Evolutionary conservation across 2,113 vertebrate genomes (phyloP).

Genomic region (Kryptolebias marmoratus): DNA sequence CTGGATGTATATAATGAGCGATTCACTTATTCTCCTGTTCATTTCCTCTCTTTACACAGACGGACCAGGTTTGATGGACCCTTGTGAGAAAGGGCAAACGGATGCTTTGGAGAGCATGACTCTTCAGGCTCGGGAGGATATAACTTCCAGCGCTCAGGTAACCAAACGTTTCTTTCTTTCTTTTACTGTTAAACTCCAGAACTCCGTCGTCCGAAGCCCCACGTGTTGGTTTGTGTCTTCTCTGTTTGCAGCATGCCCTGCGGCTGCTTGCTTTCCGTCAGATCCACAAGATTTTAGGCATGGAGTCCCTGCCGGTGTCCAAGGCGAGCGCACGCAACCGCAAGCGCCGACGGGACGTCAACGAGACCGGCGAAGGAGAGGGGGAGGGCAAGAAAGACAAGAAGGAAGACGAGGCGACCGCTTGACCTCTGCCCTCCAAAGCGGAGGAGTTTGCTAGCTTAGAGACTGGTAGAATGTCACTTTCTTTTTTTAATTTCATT

Average conservation of each 20-base stretch:
- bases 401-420: conserved; percentile 61
- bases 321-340: conserved; percentile 73
- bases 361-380: conserved; percentile 62
- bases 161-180: too few species aligned
- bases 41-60: conserved; percentile 65
- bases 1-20: too few species aligned
- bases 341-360: conserved; percentile 75
- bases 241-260: conserved; percentile 75
- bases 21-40: too few species aligned
- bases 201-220: background rate
- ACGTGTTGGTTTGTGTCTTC: background rate
- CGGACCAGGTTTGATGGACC: conserved; percentile 85
- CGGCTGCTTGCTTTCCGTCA: conserved; percentile 83
- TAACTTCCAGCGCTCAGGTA: conserved; percentile 83
- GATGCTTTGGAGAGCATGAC: conserved; percentile 77
- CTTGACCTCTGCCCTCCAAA: conserved; percentile 46
- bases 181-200: background rate
- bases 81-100: conserved; percentile 82
- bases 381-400: conserved; percentile 77
- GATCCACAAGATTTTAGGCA: conserved; percentile 80
- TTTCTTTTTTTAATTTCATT: conserved; percentile 46
- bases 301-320: conserved; percentile 71
- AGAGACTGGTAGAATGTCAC: conserved; percentile 62
- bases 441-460: conserved; percentile 32
- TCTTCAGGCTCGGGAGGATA: conserved; percentile 80